Base-by-base conservation (phyloP, 2,797 vertebrate species). In the Monodelphis domestica region DNA sequence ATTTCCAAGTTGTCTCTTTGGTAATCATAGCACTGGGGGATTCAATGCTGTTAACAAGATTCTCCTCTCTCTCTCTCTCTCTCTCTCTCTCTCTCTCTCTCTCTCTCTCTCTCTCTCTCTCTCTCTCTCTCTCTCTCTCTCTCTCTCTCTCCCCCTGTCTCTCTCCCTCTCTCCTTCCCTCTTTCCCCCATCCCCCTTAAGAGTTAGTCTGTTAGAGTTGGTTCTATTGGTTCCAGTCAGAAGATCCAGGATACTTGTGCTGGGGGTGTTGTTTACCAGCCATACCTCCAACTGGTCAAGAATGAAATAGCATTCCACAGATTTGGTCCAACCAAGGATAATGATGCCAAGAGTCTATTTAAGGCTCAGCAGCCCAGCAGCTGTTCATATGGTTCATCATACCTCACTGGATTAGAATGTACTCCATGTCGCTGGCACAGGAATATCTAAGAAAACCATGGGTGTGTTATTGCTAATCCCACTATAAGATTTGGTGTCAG, bases 301-400 rank as follows among this genome's bases (percentile, higher is more conserved):
- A 94, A 88, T 53, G 88, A 87, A 29, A 51, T 70, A 26, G 89
- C 54, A 29, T 52, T 78, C 29, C 56, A 91, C 54, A 84, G 38
- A n/a, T 84, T 84, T 45, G 11, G 21, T 84, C 38, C 38, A 84
- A 45, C 38, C 38, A 84, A 84, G 38, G 38, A 26, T 50, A 50
- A 84, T 26, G 51, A 45, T 12, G 51, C 51, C 87, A 88, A 33
- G 54, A 59, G 51, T 93, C 94, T 97, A 94, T 94, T 93, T 94
- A 94, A 92, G 92, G 92, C 89, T 87, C 91, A 59, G 1, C 1
- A 53, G 33, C 52, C 78, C 2, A 2, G 38, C 95, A 96, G 93
- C 89, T 95, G 91, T 90, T 59, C 3, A 7, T 28, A 59, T 53
- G 0, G 0, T 52, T 90, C 51, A 12, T 78, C 51, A 90, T 89